phyloP scores from a whole-genome alignment of 2,888 invertebrate genomes.

The Andrena bucephala region DNA sequence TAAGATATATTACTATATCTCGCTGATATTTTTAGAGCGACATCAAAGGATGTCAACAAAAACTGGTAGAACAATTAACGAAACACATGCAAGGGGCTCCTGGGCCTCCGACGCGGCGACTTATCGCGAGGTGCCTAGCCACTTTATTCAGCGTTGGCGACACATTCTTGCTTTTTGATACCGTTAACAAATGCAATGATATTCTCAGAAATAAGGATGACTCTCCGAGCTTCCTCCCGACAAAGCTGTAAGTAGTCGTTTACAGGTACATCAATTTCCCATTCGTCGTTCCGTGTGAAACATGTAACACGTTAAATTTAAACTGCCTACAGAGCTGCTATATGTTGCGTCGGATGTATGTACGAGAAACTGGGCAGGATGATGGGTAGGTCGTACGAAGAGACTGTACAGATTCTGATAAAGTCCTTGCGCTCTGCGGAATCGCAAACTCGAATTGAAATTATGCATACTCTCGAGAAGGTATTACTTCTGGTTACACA shows the following conservation, averaged over 20 bases:
- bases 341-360: conserved; percentile 98
- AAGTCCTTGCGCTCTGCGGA: conserved; percentile 96
- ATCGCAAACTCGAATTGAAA: conserved; percentile 98
- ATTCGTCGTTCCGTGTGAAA: background rate
- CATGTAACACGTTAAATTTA: background rate
- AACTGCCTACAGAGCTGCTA: conserved; percentile 91
- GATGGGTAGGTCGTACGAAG: conserved; percentile 99
- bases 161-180: conserved; percentile 97
- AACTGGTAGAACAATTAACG: conserved; percentile 96
- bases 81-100: conserved; percentile 95
- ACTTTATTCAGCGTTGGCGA: conserved; percentile 99
- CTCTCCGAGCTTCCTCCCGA: conserved; percentile 97
- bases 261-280: background rate
- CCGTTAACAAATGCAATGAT: conserved; percentile 99
- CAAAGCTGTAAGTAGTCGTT: conserved; percentile 91
- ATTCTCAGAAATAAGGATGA: conserved; percentile 98
- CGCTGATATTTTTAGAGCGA: conserved; percentile 91
- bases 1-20: background rate
- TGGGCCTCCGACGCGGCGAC: conserved; percentile 96
- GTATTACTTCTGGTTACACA: conserved; percentile 84
- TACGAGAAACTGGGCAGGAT: conserved; percentile 99
- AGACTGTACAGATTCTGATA: conserved; percentile 96
- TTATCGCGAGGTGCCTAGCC: conserved; percentile 96
- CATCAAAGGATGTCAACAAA: conserved; percentile 98
- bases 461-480: conserved; percentile 98